Evolutionary conservation across 2,888 invertebrate species (phyloP).

Genomic region (Athalia cordata): DNA sequence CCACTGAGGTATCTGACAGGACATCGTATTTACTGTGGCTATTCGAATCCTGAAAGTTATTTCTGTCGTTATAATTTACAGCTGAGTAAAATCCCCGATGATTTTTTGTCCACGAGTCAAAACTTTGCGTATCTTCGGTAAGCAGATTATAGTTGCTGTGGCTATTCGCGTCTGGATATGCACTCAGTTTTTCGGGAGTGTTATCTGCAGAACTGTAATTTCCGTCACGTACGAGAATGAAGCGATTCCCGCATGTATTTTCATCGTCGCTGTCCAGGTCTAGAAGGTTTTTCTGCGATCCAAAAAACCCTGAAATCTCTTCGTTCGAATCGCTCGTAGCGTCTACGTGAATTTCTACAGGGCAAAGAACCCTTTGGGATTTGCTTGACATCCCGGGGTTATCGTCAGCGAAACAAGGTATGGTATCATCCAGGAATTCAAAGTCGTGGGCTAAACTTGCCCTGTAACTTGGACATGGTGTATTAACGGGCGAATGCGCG

Average conservation of each 20-base stretch:
- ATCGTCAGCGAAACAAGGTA: conserved; percentile 45
- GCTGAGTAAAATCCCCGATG: conserved; percentile 45
- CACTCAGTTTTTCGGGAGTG: conserved; percentile 50
- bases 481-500: conserved; percentile 63
- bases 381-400: neutral
- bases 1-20: conserved; percentile 49
- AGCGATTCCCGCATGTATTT: conserved; percentile 53
- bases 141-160: conserved; percentile 58
- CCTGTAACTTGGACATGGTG: conserved; percentile 62
- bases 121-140: conserved; percentile 49
- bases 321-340: conserved; percentile 3
- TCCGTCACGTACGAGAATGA: conserved; percentile 57
- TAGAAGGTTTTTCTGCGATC: conserved; percentile 50
- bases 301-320: conserved; percentile 42
- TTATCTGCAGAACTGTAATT: conserved; percentile 48
- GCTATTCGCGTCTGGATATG: conserved; percentile 56
- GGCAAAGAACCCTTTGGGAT: conserved; percentile 53
- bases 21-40: conserved; percentile 56
- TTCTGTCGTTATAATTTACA: conserved; percentile 55
- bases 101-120: conserved; percentile 10
- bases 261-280: conserved; percentile 53
- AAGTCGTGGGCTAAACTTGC: conserved; percentile 48
- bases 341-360: conserved; percentile 57
- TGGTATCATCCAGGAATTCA: conserved; percentile 59
- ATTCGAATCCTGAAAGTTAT: conserved; percentile 53